These are phyloP conservation scores for Phodopus roborovskii DNA, from an alignment of 2,113 vertebrate species.

Conservation along the genomic window DNA sequence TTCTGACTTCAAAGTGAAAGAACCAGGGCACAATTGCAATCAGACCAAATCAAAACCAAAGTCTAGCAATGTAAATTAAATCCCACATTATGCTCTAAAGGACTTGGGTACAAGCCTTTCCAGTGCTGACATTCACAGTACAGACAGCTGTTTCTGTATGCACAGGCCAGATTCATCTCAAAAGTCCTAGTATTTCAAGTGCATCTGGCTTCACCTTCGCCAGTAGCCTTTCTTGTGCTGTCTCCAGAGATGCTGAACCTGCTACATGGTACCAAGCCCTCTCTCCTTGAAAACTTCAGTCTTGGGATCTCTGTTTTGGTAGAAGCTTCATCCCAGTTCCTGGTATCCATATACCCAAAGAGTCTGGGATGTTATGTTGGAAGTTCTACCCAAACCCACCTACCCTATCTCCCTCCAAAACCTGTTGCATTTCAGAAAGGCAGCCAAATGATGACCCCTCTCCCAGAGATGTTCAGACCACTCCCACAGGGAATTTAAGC, in stretches of 20 bases:
- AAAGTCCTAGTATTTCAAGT: not conserved
- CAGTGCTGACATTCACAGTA: not conserved
- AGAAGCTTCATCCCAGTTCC: too few species aligned
- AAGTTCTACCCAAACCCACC: too few species aligned
- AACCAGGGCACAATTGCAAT: not conserved
- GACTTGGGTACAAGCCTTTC: not conserved
- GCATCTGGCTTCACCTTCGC: not conserved
- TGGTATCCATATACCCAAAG: too few species aligned
- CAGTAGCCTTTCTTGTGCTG: not conserved
- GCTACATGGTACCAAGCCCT: not conserved
- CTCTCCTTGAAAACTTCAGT: not conserved
- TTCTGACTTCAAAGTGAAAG: not conserved
- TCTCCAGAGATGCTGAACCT: not conserved
- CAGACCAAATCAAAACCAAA: not conserved
- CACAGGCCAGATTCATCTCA: not conserved
- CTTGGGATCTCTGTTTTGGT: too few species aligned
- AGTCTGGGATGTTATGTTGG: too few species aligned
- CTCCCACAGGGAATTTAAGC: too few species aligned
- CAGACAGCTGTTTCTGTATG: not conserved
- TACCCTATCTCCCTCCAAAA: too few species aligned
- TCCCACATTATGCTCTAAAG: not conserved
- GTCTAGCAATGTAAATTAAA: not conserved
- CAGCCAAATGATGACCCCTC: too few species aligned
- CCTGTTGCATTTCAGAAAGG: too few species aligned
- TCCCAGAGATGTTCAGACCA: too few species aligned